Conservation (phyloP, 2,888 invertebrate species). For the Meteorus colon region DNA sequence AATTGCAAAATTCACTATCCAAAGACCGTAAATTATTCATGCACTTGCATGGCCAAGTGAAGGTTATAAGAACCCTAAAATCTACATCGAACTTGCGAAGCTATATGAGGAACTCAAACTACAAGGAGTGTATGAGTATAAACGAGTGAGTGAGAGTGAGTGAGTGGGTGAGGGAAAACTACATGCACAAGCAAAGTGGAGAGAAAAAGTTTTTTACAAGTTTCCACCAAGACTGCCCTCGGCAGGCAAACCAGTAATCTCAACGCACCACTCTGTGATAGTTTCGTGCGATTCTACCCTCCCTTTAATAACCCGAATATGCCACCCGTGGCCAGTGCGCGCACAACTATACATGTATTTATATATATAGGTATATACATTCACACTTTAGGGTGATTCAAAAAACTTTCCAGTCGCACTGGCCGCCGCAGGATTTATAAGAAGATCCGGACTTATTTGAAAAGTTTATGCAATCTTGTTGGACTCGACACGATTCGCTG, state of each 20-base stretch:
- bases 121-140: slow-evolving; percentile 6
- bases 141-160: slow-evolving; percentile 6
- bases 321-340: not conserved
- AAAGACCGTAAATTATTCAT: slow-evolving; percentile 38
- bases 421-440: slow-evolving; percentile 58
- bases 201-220: slow-evolving; percentile 48
- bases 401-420: slow-evolving; percentile 35
- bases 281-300: slow-evolving; percentile 43
- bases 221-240: slow-evolving; percentile 34
- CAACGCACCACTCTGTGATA: slow-evolving; percentile 47
- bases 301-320: slow-evolving; percentile 46
- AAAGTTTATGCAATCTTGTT: slow-evolving; percentile 68
- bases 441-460: slow-evolving; percentile 66
- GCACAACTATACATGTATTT: not conserved
- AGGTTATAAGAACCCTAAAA: slow-evolving; percentile 28
- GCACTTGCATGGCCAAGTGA: slow-evolving; percentile 6
- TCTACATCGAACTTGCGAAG: slow-evolving; percentile 33
- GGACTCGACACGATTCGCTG: slow-evolving; percentile 49
- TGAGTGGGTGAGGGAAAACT: not conserved
- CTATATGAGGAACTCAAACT: slow-evolving; percentile 28
- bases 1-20: slow-evolving; percentile 37
- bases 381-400: not conserved
- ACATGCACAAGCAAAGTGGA: slow-evolving; percentile 29
- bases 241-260: slow-evolving; percentile 42
- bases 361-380: slow-evolving; percentile 3